Conservation (phyloP, 2,888 invertebrate species). For the Mantis religiosa region DNA sequence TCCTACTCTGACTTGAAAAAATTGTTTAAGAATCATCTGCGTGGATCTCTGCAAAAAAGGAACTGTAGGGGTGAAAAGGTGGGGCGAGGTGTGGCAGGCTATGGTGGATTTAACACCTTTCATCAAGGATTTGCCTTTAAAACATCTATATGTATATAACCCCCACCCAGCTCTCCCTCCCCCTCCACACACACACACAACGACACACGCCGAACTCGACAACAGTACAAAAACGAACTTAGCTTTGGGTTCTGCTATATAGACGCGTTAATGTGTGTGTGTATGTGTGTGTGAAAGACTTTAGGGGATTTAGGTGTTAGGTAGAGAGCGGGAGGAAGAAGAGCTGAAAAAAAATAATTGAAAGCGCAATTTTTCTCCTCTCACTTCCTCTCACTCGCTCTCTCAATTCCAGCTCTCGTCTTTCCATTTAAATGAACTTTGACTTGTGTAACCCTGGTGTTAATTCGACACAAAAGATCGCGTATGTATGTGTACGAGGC, state of each 20-base stretch:
- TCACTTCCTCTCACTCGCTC: conserved; percentile 20
- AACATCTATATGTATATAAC: neutral
- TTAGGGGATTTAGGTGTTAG: neutral
- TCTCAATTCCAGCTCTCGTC: conserved; percentile 1
- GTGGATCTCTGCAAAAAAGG: neutral
- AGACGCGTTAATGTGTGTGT: neutral
- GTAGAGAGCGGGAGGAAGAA: neutral
- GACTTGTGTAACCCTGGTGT: neutral
- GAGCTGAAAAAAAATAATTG: neutral
- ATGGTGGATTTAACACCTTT: neutral
- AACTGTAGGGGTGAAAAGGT: neutral
- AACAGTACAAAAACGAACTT: neutral
- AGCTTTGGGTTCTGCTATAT: neutral
- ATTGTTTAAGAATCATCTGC: neutral
- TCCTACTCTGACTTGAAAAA: neutral
- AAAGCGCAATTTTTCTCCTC: conserved; percentile 10
- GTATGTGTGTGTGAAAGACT: neutral
- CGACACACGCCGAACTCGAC: neutral
- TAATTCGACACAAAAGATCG: neutral
- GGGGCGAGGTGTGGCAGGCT: neutral
- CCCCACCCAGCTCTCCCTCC: neutral
- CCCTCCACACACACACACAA: neutral
- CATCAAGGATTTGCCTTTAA: neutral
- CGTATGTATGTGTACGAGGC: neutral
- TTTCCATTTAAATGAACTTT: neutral